Conservation (phyloP, 2,888 invertebrate species). For the Helleia helle region DNA sequence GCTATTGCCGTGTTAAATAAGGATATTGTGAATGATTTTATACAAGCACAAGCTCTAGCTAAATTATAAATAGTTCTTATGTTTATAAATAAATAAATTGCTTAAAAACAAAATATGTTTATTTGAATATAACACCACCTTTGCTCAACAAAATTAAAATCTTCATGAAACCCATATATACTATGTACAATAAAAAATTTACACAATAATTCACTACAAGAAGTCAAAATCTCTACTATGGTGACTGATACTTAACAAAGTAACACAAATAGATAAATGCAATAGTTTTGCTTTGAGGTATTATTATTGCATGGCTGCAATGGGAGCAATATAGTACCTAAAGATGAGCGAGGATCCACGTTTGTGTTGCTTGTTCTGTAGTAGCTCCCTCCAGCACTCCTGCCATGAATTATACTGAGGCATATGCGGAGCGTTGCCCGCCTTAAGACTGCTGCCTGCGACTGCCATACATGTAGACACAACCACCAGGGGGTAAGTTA, state of each 20-base stretch:
- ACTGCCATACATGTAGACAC: conserved; percentile 94
- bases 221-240: conserved; percentile 54
- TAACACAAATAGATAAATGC: conserved; percentile 60
- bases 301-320: conserved; percentile 53
- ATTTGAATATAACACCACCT: conserved; percentile 57
- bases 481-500: conserved; percentile 94
- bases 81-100: background rate
- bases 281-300: conserved; percentile 32
- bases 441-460: conserved; percentile 83
- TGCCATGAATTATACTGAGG: conserved; percentile 87
- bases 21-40: conserved; percentile 66
- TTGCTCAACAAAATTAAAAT: conserved; percentile 60
- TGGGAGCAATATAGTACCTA: conserved; percentile 77
- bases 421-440: conserved; percentile 89
- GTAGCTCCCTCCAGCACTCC: conserved; percentile 87
- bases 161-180: conserved; percentile 62
- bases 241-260: conserved; percentile 69
- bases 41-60: conserved; percentile 65
- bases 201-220: conserved; percentile 41
- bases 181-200: conserved; percentile 64
- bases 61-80: conserved; percentile 11
- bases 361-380: conserved; percentile 83
- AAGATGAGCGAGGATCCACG: conserved; percentile 89
- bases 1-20: conserved; percentile 76
- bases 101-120: conserved; percentile 51